Conservation (phyloP, 2,113 vertebrate genomes). For the Machaerirhynchus nigripectus region DNA sequence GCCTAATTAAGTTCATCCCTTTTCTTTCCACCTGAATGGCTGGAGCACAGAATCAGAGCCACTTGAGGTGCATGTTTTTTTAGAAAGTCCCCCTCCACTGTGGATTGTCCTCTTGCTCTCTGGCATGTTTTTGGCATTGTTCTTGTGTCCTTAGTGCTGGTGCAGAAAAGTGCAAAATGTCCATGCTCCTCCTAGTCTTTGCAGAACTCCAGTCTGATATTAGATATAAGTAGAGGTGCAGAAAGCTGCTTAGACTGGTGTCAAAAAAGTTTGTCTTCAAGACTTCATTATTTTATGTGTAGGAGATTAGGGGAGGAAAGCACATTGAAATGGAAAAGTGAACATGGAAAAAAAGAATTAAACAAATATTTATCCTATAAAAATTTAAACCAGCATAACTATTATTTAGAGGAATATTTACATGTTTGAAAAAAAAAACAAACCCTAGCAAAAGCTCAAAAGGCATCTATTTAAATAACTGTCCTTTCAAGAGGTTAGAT, state of each 20-base stretch:
- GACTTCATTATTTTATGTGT: neutral
- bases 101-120: neutral
- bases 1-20: neutral
- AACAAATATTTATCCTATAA: constrained; percentile 52
- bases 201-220: neutral
- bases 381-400: constrained; percentile 45
- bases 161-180: neutral
- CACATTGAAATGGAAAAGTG: neutral
- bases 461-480: neutral
- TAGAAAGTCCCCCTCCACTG: neutral
- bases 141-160: neutral
- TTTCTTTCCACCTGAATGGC: neutral
- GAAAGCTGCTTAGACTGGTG: neutral
- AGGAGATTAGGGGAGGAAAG: neutral
- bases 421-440: neutral
- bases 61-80: neutral
- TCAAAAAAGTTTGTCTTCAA: neutral
- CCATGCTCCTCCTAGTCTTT: neutral
- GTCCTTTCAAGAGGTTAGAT: constrained; percentile 29
- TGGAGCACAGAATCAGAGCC: neutral
- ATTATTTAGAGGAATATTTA: constrained; percentile 47
- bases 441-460: neutral
- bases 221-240: neutral
- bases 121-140: neutral
- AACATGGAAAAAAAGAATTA: constrained; percentile 27